Conservation (phyloP, 2,888 invertebrate species). For the Idaea straminata region DNA sequence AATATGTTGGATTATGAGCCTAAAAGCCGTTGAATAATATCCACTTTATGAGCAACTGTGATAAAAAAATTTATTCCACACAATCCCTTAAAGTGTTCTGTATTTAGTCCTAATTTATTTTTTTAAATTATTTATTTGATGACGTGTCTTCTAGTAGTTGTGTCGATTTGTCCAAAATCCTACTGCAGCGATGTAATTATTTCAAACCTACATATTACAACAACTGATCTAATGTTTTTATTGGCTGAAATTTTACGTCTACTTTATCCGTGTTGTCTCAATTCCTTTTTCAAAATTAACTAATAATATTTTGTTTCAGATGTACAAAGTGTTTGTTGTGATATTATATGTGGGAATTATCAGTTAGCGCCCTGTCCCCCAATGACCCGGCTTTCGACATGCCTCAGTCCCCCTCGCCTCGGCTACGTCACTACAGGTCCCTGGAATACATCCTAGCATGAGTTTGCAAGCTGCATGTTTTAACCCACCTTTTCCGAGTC, state of each 20-base stretch:
- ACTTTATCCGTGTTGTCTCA: neutral
- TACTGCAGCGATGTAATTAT: neutral
- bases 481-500: neutral
- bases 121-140: neutral
- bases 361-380: slow-evolving; percentile 69
- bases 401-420: slow-evolving; percentile 84
- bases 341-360: slow-evolving; percentile 70
- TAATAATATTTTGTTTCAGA: slow-evolving; percentile 69
- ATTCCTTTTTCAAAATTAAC: slow-evolving; percentile 9
- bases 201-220: neutral
- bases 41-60: too few species aligned
- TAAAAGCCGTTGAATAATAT: too few species aligned
- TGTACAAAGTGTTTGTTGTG: slow-evolving; percentile 78
- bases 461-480: slow-evolving; percentile 4
- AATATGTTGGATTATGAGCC: too few species aligned
- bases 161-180: neutral
- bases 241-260: neutral
- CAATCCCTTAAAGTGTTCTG: too few species aligned
- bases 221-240: neutral
- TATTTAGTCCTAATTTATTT: neutral
- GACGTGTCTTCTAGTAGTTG: neutral
- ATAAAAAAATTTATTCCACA: too few species aligned
- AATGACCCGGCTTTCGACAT: slow-evolving; percentile 86
- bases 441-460: slow-evolving; percentile 60
- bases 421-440: slow-evolving; percentile 91